These are phyloP conservation scores for Spilogale gracilis DNA, from an alignment of 2,113 vertebrate species.

Conservation along the genomic window DNA sequence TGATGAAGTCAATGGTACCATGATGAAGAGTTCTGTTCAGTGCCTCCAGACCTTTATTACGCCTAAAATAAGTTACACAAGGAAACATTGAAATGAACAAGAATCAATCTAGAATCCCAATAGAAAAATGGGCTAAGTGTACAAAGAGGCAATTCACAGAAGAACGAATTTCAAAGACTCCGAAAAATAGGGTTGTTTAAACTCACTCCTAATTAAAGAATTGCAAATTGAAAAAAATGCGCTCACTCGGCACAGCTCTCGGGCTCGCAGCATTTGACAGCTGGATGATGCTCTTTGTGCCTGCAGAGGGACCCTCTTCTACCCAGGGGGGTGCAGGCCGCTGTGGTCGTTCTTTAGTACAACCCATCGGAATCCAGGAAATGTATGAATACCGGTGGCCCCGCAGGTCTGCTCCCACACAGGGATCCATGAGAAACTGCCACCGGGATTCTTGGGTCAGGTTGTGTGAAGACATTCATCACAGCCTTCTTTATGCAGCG, in stretches of 20 bases:
- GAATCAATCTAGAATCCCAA: not conserved
- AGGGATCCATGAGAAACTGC: not conserved
- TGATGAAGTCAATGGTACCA: not conserved
- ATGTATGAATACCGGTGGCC: fast-evolving
- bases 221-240: not conserved
- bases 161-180: not conserved
- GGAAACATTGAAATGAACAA: not conserved
- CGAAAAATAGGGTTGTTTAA: not conserved
- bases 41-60: too few relatives aligned
- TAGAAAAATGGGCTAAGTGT: not conserved
- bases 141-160: not conserved
- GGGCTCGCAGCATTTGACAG: not conserved
- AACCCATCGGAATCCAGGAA: fast-evolving
- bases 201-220: not conserved
- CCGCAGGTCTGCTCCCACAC: not conserved
- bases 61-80: not conserved
- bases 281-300: not conserved
- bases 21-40: not conserved
- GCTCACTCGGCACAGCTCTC: not conserved
- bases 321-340: fast-evolving
- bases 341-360: not conserved
- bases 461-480: not conserved
- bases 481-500: fast-evolving
- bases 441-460: not conserved
- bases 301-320: not conserved